phyloP scores from a whole-genome alignment of 1,140 invertebrate genomes.

The Galleria mellonella region DNA sequence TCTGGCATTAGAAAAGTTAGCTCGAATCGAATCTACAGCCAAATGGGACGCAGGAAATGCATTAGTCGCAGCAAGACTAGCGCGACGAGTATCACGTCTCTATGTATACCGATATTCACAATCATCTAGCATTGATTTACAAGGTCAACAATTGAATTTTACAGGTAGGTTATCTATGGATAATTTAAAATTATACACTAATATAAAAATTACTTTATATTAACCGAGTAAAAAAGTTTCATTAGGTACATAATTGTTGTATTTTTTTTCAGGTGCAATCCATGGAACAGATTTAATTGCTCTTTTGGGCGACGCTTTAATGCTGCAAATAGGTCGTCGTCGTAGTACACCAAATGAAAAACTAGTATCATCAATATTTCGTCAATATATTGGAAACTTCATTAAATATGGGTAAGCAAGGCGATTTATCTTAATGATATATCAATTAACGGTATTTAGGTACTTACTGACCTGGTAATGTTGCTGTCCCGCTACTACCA shows the following conservation, averaged over 20 bases:
- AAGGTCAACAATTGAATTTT: conserved; percentile 61
- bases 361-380: conserved; percentile 74
- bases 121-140: conserved; percentile 58
- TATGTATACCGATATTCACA: conserved; percentile 60
- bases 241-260: too few species aligned
- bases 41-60: conserved; percentile 65
- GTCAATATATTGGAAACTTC: conserved; percentile 77
- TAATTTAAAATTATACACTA: too few species aligned
- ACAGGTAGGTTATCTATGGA: conserved; percentile 36
- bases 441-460: too few species aligned
- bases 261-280: conserved; percentile 65
- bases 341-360: conserved; percentile 75
- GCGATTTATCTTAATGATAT: conserved; percentile 4
- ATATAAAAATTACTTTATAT: too few species aligned
- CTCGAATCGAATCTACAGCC: conserved; percentile 54
- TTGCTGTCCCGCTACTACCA: too few species aligned
- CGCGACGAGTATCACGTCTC: conserved; percentile 43
- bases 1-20: conserved; percentile 48
- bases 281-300: conserved; percentile 79
- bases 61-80: conserved; percentile 54
- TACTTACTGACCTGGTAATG: conserved; percentile 11
- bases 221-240: too few species aligned
- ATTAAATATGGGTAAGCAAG: conserved; percentile 78
- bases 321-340: conserved; percentile 76
- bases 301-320: conserved; percentile 78